phyloP scores from a whole-genome alignment of 2,113 vertebrate species.

The Nansenia antarctica region DNA sequence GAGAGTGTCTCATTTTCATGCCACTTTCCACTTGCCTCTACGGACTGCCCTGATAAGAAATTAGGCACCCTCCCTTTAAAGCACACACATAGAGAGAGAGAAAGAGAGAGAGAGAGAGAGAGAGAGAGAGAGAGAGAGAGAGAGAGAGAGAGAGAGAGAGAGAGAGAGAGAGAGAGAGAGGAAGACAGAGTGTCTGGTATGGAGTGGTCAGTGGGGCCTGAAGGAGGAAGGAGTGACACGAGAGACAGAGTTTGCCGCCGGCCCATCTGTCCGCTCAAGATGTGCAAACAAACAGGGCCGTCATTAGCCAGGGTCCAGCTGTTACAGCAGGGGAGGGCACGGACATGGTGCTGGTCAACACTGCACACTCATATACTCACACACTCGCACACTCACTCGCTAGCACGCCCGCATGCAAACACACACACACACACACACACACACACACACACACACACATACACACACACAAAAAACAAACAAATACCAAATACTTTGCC shows the following conservation, averaged over 20 bases:
- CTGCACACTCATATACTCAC: neutral
- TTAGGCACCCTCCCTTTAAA: too few species aligned
- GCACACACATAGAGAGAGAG: neutral
- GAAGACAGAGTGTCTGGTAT: neutral
- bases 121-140: neutral
- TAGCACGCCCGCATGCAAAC: conserved; percentile 14
- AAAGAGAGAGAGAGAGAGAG: neutral
- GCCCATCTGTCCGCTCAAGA: conserved; percentile 66
- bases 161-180: conserved; percentile 1
- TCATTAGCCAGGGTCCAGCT: conserved; percentile 59
- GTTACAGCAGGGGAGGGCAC: neutral
- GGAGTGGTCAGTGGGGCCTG: conserved; percentile 54
- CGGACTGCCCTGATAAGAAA: too few species aligned
- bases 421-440: neutral
- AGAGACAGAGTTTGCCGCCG: conserved; percentile 45
- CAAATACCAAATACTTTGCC: too few species aligned
- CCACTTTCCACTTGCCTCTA: too few species aligned
- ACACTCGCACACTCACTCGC: neutral
- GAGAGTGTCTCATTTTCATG: too few species aligned
- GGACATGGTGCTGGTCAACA: neutral
- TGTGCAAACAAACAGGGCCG: conserved; percentile 46
- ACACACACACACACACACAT: neutral
- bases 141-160: neutral
- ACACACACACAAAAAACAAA: neutral
- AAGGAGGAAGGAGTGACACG: conserved; percentile 58